These are phyloP conservation scores for Apamea anceps DNA, from an alignment of 2,888 invertebrate genomes.

Conservation along the genomic window DNA sequence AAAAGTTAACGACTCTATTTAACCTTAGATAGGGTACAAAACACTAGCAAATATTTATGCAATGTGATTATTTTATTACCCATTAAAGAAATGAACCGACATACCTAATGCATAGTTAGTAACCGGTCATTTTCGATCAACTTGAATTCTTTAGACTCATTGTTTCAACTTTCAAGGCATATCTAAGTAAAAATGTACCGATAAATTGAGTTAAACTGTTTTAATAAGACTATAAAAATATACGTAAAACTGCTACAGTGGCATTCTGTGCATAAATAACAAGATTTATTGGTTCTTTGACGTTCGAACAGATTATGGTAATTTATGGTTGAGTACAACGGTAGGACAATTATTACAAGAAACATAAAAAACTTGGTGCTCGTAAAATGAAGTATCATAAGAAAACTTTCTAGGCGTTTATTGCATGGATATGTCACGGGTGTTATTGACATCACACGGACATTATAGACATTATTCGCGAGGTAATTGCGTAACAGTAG, in stretches of 20 bases:
- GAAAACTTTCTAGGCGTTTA: conserved; percentile 42
- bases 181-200: conserved; percentile 6
- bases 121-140: conserved; percentile 32
- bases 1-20: conserved; percentile 16
- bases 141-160: conserved; percentile 44
- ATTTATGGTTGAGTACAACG: conserved; percentile 33
- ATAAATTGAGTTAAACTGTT: conserved; percentile 38
- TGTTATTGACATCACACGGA: background rate
- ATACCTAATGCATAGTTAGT: background rate
- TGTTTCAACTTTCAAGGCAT: conserved; percentile 38
- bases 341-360: conserved; percentile 38
- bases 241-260: conserved; percentile 13
- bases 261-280: conserved; percentile 43
- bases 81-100: background rate
- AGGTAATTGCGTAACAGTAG: background rate
- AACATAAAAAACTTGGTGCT: conserved; percentile 21
- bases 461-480: background rate
- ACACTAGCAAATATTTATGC: background rate
- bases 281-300: conserved; percentile 49
- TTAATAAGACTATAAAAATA: conserved; percentile 33
- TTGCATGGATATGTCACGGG: conserved; percentile 14
- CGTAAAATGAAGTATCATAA: conserved; percentile 9
- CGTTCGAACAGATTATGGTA: conserved; percentile 36
- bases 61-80: conserved; percentile 12
- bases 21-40: conserved; percentile 7